Percentiles rank a stretch among this genome's conserved stretches.
These are phyloP conservation scores for Hypsibius dujardini DNA, from an alignment of 1,140 invertebrate genomes.

Conservation along the genomic window DNA sequence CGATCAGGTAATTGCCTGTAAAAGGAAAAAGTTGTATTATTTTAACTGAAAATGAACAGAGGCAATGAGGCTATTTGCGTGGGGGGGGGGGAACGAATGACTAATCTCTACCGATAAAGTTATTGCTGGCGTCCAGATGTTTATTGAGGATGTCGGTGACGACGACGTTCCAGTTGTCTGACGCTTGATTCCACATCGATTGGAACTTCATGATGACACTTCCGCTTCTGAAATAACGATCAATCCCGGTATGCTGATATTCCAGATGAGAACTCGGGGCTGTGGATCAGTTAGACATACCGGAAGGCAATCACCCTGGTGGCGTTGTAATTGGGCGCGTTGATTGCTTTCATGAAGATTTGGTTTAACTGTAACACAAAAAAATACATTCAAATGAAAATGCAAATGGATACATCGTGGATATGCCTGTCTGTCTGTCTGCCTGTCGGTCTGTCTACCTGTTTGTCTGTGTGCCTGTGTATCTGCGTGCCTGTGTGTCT, in stretches of 20 bases:
- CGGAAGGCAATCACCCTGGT: background rate
- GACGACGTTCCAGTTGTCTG: background rate
- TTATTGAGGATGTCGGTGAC: background rate
- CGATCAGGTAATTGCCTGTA: constrained; percentile 7
- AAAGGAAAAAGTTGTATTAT: background rate
- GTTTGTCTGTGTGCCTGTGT: too few relatives aligned
- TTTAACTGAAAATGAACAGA: background rate
- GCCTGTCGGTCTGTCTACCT: too few relatives aligned
- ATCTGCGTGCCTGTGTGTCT: too few relatives aligned
- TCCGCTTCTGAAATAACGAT: background rate
- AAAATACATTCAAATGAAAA: background rate
- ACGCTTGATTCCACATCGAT: constrained; percentile 11
- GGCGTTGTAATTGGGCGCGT: background rate
- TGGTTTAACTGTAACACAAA: background rate
- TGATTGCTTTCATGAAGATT: background rate
- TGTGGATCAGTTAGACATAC: background rate
- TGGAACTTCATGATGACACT: constrained; percentile 8
- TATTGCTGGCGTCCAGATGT: constrained; percentile 9
- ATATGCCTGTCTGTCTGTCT: too few relatives aligned
- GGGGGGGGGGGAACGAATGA: too few relatives aligned
- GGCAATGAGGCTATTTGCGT: background rate
- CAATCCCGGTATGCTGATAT: background rate
- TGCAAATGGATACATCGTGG: too few relatives aligned
- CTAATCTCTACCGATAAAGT: constrained; percentile 6
- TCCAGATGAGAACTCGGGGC: background rate